Evolutionary conservation across 1,140 invertebrate species (phyloP).

Genomic region (Lutraria rhynchaena): DNA sequence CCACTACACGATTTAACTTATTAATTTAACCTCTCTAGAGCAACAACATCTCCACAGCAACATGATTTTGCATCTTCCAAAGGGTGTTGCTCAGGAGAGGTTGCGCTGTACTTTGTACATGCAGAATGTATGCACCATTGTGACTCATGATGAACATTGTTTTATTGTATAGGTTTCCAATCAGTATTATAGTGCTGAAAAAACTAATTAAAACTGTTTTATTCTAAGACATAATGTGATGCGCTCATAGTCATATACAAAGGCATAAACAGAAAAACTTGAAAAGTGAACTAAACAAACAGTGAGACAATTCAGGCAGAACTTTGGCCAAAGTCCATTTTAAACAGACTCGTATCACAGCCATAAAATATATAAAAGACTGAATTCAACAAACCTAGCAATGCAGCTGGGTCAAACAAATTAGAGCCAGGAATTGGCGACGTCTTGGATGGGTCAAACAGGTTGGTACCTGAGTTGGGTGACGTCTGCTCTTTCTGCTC

Average conservation of each 20-base stretch:
- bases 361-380: not conserved
- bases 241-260: no score
- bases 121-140: no score
- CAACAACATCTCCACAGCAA: not conserved
- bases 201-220: no score
- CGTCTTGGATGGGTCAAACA: conserved; percentile 53
- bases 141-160: no score
- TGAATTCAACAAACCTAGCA: conserved; percentile 18
- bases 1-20: not conserved
- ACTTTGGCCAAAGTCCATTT: not conserved
- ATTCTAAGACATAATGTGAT: no score
- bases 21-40: no score
- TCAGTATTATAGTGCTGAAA: no score
- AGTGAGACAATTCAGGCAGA: not conserved
- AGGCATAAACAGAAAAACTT: no score
- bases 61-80: not conserved
- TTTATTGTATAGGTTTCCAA: no score
- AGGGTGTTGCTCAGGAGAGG: no score
- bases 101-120: no score
- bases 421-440: conserved; percentile 36
- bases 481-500: conserved; percentile 50
- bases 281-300: not conserved
- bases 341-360: not conserved
- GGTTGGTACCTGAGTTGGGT: conserved; percentile 30
- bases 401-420: conserved; percentile 45